Evolutionary conservation across 1,140 invertebrate species (phyloP).

Genomic region (Drosophila lowei): DNA sequence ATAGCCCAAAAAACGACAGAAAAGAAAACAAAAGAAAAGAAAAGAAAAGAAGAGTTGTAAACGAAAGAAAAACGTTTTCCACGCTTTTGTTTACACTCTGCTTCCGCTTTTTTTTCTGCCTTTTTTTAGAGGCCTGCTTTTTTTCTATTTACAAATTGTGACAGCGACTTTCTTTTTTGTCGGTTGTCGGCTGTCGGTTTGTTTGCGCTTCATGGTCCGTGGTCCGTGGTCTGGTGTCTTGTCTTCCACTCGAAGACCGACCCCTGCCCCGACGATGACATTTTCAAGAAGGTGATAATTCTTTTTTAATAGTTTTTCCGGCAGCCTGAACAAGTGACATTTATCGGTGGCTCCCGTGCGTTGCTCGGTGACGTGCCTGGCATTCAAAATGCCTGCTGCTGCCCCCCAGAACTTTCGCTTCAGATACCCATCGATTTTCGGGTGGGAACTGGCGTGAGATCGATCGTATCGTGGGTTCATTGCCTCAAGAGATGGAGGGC

Average conservation of each 20-base stretch:
- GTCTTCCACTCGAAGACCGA: background rate
- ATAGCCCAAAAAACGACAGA: conserved; percentile 19
- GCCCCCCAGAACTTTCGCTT: conserved; percentile 39
- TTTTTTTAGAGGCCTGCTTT: conserved; percentile 22
- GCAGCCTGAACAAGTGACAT: conserved; percentile 74
- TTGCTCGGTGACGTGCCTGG: conserved; percentile 46
- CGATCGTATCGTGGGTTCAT: conserved; percentile 14
- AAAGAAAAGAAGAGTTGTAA: conserved; percentile 40
- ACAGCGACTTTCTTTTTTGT: conserved; percentile 47
- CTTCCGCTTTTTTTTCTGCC: conserved; percentile 40
- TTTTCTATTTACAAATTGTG: conserved; percentile 53
- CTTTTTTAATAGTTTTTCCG: conserved; percentile 80
- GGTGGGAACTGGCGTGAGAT: conserved; percentile 49
- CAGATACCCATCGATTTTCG: conserved; percentile 43
- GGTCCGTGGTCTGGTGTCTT: conserved; percentile 14
- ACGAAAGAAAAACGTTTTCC: conserved; percentile 52
- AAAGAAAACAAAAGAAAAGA: conserved; percentile 55
- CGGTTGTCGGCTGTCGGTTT: conserved; percentile 8
- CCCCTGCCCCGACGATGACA: conserved; percentile 36
- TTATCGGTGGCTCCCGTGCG: conserved; percentile 47
- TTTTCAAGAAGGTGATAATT: conserved; percentile 74
- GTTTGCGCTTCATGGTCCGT: conserved; percentile 41
- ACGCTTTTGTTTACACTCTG: conserved; percentile 52
- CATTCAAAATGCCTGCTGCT: conserved; percentile 26
- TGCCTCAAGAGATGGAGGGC: conserved; percentile 5